Conservation (phyloP, 2,113 vertebrate genomes). For the Phasianus colchicus region DNA sequence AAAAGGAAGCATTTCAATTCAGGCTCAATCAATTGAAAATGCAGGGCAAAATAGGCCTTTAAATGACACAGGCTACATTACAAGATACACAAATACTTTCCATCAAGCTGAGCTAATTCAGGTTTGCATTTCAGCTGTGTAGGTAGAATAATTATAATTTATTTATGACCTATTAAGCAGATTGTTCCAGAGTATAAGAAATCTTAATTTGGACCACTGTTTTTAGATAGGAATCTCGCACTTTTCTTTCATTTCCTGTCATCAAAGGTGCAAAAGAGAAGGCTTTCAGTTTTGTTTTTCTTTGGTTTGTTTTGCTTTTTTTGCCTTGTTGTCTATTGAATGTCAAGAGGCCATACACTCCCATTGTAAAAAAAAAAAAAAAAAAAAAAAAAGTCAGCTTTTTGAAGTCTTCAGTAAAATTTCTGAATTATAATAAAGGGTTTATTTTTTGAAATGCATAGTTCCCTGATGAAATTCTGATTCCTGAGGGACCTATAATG, state of each 20-base stretch:
- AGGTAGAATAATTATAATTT: neutral
- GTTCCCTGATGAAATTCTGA: neutral
- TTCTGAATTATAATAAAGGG: neutral
- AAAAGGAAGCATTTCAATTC: constrained; percentile 63
- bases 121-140: constrained; percentile 19
- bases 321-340: neutral
- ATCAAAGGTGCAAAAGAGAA: constrained; percentile 4
- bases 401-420: constrained; percentile 32
- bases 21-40: constrained; percentile 69
- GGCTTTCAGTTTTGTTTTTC: neutral
- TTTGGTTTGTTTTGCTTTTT: constrained; percentile 20
- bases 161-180: constrained; percentile 34
- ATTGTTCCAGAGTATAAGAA: neutral
- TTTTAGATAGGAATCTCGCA: constrained; percentile 16
- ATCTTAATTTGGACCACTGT: constrained; percentile 37
- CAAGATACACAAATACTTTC: constrained; percentile 18
- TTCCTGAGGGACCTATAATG: neutral
- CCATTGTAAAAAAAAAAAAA: neutral
- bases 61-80: constrained; percentile 39
- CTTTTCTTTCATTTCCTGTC: constrained; percentile 8
- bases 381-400: neutral
- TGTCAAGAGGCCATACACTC: neutral
- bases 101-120: constrained; percentile 21
- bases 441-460: neutral
- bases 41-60: constrained; percentile 16